phyloP scores from a whole-genome alignment of 2,113 vertebrate species.

The Rhabdornis inornatus region DNA sequence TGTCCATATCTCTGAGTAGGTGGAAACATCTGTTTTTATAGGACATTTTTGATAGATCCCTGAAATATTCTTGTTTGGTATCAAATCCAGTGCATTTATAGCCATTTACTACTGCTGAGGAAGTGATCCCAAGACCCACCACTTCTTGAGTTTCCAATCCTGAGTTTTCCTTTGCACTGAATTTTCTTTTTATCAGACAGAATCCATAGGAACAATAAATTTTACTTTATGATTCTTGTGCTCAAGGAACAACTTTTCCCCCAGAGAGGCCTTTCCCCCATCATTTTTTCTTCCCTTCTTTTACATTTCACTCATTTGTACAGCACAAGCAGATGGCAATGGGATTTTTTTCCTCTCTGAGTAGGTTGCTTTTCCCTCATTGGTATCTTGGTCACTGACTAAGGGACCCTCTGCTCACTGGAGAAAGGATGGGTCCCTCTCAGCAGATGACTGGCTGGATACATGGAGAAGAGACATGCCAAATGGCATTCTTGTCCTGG shows the following conservation, averaged over 20 bases:
- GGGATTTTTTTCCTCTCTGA: neutral
- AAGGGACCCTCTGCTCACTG: neutral
- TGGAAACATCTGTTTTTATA: constrained; percentile 16
- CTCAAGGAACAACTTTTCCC: neutral
- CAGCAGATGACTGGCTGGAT: neutral
- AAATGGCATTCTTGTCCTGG: neutral
- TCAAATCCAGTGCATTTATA: neutral
- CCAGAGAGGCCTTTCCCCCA: neutral
- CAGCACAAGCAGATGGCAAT: neutral
- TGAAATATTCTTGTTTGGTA: neutral
- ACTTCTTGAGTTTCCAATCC: neutral
- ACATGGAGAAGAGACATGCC: neutral
- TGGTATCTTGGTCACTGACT: constrained; percentile 1
- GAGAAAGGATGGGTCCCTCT: constrained; percentile 8
- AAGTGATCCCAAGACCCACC: neutral
- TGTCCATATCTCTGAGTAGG: constrained; percentile 7
- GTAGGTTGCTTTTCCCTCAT: neutral
- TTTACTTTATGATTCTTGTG: neutral
- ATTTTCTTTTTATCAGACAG: neutral
- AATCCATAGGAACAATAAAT: neutral
- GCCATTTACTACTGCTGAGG: neutral
- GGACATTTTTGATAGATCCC: neutral
- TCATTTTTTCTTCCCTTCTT: neutral
- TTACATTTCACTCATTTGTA: neutral
- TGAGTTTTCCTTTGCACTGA: neutral